Evolutionary conservation across 2,797 vertebrate genomes (phyloP).

Genomic region (Naso thynnoides): DNA sequence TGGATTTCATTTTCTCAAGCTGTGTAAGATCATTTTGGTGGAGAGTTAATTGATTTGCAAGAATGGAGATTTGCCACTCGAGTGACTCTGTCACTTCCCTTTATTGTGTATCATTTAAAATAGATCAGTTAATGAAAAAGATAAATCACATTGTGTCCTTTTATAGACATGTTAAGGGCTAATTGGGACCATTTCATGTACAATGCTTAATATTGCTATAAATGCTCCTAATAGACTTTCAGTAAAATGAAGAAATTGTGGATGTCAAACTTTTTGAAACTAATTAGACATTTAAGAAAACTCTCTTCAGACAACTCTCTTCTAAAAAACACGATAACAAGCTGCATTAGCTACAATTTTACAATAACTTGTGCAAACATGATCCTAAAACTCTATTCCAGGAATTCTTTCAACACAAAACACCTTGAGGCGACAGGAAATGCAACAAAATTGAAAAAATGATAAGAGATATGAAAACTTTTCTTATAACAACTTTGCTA

Average conservation of each 20-base stretch:
- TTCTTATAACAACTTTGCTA: conserved; percentile 61
- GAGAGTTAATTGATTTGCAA: conserved; percentile 40
- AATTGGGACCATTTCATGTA: background rate
- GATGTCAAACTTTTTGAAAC: background rate
- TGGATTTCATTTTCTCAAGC: conserved; percentile 35
- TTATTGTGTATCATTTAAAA: conserved; percentile 1
- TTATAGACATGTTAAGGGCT: background rate
- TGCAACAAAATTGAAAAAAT: conserved; percentile 53
- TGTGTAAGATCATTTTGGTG: conserved; percentile 18
- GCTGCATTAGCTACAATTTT: conserved; percentile 19
- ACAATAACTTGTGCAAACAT: conserved; percentile 35
- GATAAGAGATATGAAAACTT: conserved; percentile 67
- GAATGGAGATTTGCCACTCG: conserved; percentile 40
- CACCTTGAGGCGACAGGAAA: conserved; percentile 46
- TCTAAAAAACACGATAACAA: no score
- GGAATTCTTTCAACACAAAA: conserved; percentile 37
- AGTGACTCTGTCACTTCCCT: conserved; percentile 22
- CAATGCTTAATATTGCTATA: background rate
- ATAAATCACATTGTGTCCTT: background rate
- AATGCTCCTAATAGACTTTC: background rate
- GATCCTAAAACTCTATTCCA: conserved; percentile 39
- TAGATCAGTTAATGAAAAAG: conserved; percentile 13
- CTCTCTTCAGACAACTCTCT: background rate
- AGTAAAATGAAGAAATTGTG: background rate
- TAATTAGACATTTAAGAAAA: background rate